Evolutionary conservation across 2,888 invertebrate genomes (phyloP), one percentile per base, ranked within the genome.

Genomic region (Thalpophila matura): DNA sequence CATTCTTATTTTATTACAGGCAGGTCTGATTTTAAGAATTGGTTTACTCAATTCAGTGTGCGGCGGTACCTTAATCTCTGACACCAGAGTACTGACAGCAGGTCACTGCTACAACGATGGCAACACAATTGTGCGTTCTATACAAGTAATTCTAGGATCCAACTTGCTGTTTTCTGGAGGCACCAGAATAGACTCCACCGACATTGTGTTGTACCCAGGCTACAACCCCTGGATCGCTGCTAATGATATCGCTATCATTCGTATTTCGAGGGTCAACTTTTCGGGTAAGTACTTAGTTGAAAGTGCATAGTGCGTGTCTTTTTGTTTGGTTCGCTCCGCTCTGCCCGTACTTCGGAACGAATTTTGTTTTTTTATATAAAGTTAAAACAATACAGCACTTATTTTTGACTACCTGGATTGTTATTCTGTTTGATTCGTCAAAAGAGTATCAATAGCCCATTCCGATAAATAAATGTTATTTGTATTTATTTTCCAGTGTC

Each of bases 51-150:
- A n/a, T n/a, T 84, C 86, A 4, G 80, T 87, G 2, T 89, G 88
- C 54, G 88, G 89, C 3, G 89, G 83, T 12, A 59, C 80, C 3
- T 55, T 89, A 10, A 83, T 89, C 29, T 79, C 82, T 1, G 77
- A 81, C 54, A 81, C 65, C 3, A 74, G 74, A 3, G 65, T 86
- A 4, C 56, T 89, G 33, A 88, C 86, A 3, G 87, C 82, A 3
- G 88, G 83, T n/a, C 87, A 86, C 54, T 87, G 88, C 64, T 74
- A 81, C 40, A 79, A 78, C 47, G 87, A 88, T 35, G 86, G 88
- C 16, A 72, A 58, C 40, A 79, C 53, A 64, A 70, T 78, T 10
- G 86, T 81, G 0, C 60, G 65, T 6, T 75, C 78, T 24, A 57
- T 84, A 46, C 84, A 83, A 10, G 83, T 85, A 0, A 81, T 89